A percentile compares a stretch with the other conserved stretches of the same genome.
phyloP scores from a whole-genome alignment of 2,797 vertebrate genomes.

The Mycteria americana region DNA sequence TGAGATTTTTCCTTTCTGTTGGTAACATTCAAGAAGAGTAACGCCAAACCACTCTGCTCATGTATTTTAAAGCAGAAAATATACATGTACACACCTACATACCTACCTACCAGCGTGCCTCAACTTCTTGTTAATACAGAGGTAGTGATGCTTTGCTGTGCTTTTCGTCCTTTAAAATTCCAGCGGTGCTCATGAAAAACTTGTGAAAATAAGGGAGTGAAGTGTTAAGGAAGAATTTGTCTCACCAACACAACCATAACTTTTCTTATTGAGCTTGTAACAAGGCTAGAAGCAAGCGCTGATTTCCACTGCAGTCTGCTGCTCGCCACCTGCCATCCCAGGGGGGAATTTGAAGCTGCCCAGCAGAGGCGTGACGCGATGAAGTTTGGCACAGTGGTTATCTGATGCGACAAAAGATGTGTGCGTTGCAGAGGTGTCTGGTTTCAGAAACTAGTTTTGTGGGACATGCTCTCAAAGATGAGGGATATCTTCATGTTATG shows the following conservation, averaged over 20 bases:
- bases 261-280: not conserved
- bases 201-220: not conserved
- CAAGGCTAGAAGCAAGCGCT: fast-evolving
- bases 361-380: fast-evolving
- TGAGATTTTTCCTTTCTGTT: not conserved
- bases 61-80: not conserved
- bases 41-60: not conserved
- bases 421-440: not conserved
- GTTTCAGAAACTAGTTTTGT: not conserved
- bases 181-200: not conserved
- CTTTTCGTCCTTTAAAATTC: not conserved
- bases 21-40: not conserved
- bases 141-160: not conserved
- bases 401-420: not conserved
- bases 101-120: not conserved
- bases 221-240: not conserved
- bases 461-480: not conserved
- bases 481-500: not conserved
- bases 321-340: not conserved
- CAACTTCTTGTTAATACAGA: not conserved
- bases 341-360: not conserved
- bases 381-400: not conserved
- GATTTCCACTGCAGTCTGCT: not conserved
- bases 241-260: not conserved
- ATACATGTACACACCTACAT: not conserved